Evolutionary conservation across 2,797 vertebrate genomes (phyloP).

Genomic region (Poeciliopsis gracilis): DNA sequence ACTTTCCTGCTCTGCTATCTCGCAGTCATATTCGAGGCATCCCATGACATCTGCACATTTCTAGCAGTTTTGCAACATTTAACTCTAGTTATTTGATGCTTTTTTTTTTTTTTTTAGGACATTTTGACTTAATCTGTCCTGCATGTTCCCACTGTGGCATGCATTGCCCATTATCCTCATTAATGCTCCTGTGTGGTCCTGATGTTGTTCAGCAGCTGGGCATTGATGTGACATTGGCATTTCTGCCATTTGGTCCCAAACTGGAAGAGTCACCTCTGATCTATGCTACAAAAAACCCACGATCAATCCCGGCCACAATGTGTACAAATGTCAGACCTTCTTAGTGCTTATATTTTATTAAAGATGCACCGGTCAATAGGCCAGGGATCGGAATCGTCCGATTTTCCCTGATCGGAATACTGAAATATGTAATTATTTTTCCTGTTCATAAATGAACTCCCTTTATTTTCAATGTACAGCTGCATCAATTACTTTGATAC

Average conservation of each 20-base stretch:
- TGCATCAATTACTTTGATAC: not conserved
- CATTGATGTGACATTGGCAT: conserved; percentile 70
- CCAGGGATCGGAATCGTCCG: not conserved
- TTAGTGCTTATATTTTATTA: conserved; percentile 5
- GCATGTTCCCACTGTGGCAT: conserved; percentile 28
- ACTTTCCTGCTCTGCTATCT: conserved; percentile 60
- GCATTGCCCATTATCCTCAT: conserved; percentile 19
- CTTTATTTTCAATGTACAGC: not conserved
- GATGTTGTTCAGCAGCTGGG: conserved; percentile 44
- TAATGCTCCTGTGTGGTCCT: conserved; percentile 46
- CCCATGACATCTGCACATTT: conserved; percentile 42
- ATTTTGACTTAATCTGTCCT: conserved; percentile 35
- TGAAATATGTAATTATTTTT: not conserved
- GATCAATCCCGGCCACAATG: conserved; percentile 56
- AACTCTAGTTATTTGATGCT: not conserved
- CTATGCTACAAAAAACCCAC: conserved; percentile 44
- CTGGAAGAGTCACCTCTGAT: conserved; percentile 66
- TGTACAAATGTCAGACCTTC: conserved; percentile 47
- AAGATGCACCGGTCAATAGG: not conserved
- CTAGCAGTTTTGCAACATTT: conserved; percentile 21
- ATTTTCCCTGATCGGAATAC: not conserved
- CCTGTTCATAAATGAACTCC: not conserved
- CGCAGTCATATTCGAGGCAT: conserved; percentile 42
- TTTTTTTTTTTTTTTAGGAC: no score
- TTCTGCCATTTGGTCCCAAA: conserved; percentile 69